Percentiles rank a stretch among this genome's conserved stretches.
Conservation (phyloP, 2,113 vertebrate species). For the Ornithorhynchus anatinus region DNA sequence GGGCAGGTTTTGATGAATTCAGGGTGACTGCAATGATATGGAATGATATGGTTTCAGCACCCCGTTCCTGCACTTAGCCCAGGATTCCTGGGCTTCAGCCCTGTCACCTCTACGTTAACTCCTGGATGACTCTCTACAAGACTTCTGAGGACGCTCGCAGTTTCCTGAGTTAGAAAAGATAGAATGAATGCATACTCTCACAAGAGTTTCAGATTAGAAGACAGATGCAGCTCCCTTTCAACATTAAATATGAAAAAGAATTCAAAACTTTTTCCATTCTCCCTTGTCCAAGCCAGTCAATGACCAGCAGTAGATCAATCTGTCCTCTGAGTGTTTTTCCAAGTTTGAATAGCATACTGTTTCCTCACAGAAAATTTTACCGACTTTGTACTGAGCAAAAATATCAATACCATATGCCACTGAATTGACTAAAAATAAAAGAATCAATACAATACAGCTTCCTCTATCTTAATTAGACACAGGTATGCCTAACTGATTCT, state of each 20-base stretch:
- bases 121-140: too few species aligned
- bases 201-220: too few species aligned
- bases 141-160: too few species aligned
- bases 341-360: not conserved
- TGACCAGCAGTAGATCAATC: not conserved
- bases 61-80: too few species aligned
- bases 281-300: not conserved
- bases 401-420: slow-evolving; percentile 1
- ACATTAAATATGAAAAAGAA: not conserved
- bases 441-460: slow-evolving; percentile 17
- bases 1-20: too few species aligned
- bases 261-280: not conserved
- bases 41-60: too few species aligned
- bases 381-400: slow-evolving; percentile 4
- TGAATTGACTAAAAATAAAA: slow-evolving; percentile 9
- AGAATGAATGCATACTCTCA: not conserved
- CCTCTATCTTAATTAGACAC: not conserved
- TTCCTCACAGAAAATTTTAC: slow-evolving; percentile 1
- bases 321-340: not conserved
- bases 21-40: too few species aligned
- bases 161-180: not conserved
- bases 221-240: not conserved
- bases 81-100: too few species aligned
- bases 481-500: not conserved
- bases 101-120: too few species aligned